Percentiles rank a stretch among this genome's conserved stretches.
phyloP scores from a whole-genome alignment of 2,797 vertebrate species.

The Steatocranus sp. region DNA sequence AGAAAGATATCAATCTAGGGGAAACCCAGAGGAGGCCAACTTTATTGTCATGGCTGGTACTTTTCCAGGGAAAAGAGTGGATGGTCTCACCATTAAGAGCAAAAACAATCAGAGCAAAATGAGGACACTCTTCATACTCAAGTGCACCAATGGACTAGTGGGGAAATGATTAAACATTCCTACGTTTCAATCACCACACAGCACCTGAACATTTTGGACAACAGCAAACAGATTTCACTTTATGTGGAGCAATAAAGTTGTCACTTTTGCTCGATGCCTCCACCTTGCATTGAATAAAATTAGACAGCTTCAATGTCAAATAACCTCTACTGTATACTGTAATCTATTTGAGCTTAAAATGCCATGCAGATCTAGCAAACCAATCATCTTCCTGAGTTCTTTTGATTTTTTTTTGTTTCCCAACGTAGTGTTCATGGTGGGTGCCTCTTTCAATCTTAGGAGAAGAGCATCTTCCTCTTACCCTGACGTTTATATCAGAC shows the following conservation, averaged over 20 bases:
- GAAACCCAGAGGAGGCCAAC: conserved; percentile 63
- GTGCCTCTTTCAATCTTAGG: background rate
- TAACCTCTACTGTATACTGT: conserved; percentile 2
- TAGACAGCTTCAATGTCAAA: background rate
- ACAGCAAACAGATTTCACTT: background rate
- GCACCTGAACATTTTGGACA: background rate
- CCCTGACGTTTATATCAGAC: conserved; percentile 43
- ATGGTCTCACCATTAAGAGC: conserved; percentile 60
- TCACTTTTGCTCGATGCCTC: background rate
- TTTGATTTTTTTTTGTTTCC: background rate
- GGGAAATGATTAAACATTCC: conserved; percentile 14
- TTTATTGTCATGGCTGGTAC: conserved; percentile 76
- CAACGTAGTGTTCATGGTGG: background rate
- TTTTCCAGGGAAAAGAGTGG: conserved; percentile 58
- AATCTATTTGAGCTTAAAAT: background rate
- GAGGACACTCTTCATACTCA: conserved; percentile 46
- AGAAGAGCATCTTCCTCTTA: conserved; percentile 60
- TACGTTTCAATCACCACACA: background rate
- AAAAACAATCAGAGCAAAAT: conserved; percentile 45
- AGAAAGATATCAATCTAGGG: conserved; percentile 3
- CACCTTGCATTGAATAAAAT: background rate
- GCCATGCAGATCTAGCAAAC: conserved; percentile 24
- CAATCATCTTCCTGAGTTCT: conserved; percentile 11
- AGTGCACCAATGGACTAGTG: conserved; percentile 3
- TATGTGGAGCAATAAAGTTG: background rate